phyloP scores from a whole-genome alignment of 1,140 invertebrate genomes.

The Meloidogyne exigua region DNA sequence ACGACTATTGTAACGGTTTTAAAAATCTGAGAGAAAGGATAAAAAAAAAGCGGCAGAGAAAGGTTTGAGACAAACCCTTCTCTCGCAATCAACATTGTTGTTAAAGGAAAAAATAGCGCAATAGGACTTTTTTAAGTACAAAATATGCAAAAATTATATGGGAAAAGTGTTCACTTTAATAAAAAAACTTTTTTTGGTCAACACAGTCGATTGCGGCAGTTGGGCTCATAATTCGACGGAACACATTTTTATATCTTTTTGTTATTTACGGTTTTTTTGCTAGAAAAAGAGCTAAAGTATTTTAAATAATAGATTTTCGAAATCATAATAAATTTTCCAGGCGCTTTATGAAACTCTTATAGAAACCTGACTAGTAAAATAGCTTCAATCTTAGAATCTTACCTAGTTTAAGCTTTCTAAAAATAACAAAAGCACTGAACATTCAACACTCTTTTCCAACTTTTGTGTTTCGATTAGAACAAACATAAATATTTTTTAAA shows the following conservation, averaged over 20 bases:
- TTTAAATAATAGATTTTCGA: too few species aligned
- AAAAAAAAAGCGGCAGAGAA: neutral
- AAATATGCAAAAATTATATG: neutral
- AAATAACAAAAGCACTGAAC: too few species aligned
- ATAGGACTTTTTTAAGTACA: conserved; percentile 5
- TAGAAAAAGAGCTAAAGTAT: neutral
- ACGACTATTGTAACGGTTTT: neutral
- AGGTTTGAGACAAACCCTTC: neutral
- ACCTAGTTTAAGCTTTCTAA: too few species aligned
- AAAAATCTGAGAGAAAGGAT: neutral
- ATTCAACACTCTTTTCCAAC: too few species aligned
- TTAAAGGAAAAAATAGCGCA: neutral
- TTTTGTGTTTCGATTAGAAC: too few species aligned
- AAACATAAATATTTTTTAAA: too few species aligned
- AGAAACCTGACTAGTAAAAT: too few species aligned
- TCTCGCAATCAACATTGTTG: neutral
- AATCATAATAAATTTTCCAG: too few species aligned
- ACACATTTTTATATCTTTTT: neutral
- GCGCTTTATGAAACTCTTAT: too few species aligned
- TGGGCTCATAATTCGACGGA: neutral
- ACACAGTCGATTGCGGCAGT: neutral
- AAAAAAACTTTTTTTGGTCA: neutral
- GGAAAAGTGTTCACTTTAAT: neutral
- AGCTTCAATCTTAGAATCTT: too few species aligned
- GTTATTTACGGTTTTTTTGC: neutral